These are phyloP conservation scores for Phasia obesa DNA, from an alignment of 2,888 invertebrate species.

Conservation along the genomic window DNA sequence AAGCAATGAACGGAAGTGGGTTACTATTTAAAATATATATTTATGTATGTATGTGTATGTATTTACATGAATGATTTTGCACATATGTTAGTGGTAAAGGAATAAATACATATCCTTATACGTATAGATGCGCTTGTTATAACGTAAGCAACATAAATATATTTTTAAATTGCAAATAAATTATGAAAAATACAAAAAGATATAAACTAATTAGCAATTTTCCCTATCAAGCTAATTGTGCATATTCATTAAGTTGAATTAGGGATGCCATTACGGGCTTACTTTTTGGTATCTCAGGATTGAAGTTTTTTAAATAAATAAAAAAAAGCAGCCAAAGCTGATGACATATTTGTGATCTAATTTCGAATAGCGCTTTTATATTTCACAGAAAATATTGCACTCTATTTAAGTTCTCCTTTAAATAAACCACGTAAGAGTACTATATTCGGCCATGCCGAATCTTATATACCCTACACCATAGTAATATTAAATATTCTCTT, in stretches of 20 bases:
- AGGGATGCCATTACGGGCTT: too few relatives aligned
- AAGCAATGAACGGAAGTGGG: constrained; percentile 59
- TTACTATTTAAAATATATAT: constrained; percentile 39
- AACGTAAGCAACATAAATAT: constrained; percentile 12
- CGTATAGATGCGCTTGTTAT: not conserved
- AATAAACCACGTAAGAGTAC: too few relatives aligned
- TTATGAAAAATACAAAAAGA: constrained; percentile 21
- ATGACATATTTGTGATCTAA: too few relatives aligned
- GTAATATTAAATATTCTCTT: too few relatives aligned
- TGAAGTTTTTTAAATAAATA: too few relatives aligned
- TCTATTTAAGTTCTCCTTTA: too few relatives aligned
- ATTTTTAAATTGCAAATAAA: constrained; percentile 35
- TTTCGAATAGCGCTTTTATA: too few relatives aligned
- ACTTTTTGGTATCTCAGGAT: too few relatives aligned
- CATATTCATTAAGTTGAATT: not conserved
- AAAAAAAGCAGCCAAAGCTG: too few relatives aligned
- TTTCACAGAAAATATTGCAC: too few relatives aligned
- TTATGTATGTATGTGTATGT: constrained; percentile 10
- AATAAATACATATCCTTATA: constrained; percentile 9
- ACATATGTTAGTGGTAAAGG: not conserved
- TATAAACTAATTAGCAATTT: constrained; percentile 31
- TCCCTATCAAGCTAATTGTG: not conserved
- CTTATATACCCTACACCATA: too few relatives aligned
- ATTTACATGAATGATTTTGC: not conserved
- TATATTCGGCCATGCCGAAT: too few relatives aligned